These are phyloP conservation scores for Schizothorax lantsangensis DNA, from an alignment of 2,797 vertebrate genomes.

Conservation along the genomic window DNA sequence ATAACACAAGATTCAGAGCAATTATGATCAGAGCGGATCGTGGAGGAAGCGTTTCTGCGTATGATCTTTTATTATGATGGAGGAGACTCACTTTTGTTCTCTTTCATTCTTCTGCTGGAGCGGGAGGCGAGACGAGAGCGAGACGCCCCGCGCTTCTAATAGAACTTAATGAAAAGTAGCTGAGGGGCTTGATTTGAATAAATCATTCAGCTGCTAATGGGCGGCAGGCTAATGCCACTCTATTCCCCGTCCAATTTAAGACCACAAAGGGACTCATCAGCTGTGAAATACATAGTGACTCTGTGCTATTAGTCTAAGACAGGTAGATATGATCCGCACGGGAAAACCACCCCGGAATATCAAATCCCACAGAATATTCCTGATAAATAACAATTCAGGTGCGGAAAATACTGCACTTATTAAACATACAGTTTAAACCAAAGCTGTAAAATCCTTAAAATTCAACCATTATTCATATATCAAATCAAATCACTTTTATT, in stretches of 20 bases:
- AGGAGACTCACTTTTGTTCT: constrained; percentile 18
- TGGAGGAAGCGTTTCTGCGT: not conserved
- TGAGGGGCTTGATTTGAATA: constrained; percentile 63
- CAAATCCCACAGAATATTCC: not conserved
- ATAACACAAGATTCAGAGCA: not conserved
- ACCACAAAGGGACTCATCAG: constrained; percentile 60
- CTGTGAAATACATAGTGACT: constrained; percentile 57
- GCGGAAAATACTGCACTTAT: not conserved
- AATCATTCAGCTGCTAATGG: constrained; percentile 61
- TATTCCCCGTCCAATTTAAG: constrained; percentile 58
- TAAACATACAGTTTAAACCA: not conserved
- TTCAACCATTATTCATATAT: not conserved
- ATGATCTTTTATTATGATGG: not conserved
- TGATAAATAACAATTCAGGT: not conserved
- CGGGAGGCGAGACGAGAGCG: constrained; percentile 42
- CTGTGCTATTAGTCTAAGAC: constrained; percentile 40
- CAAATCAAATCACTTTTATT: too few relatives aligned
- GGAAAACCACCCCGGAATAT: not conserved
- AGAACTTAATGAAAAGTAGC: constrained; percentile 57
- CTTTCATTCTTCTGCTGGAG: constrained; percentile 28
- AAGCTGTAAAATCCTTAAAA: not conserved
- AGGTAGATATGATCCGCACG: not conserved
- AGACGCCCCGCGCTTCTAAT: constrained; percentile 33
- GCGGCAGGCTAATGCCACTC: constrained; percentile 51
- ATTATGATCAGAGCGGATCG: not conserved